Conservation (phyloP, 2,888 invertebrate species). For the Molorchus minor region DNA sequence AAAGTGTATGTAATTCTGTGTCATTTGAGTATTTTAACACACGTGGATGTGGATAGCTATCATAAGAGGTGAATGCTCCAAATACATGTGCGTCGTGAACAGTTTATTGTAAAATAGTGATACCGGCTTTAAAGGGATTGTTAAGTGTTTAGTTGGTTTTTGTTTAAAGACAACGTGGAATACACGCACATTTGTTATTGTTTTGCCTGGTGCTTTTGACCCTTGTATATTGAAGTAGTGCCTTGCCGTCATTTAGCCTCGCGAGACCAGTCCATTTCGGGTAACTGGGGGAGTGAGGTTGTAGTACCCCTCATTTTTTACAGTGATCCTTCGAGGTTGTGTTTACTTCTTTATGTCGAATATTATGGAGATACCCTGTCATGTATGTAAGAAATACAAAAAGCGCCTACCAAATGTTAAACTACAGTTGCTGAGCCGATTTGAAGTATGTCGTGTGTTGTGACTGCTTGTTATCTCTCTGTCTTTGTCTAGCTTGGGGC, state of each 20-base stretch:
- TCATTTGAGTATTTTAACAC: slow-evolving; percentile 30
- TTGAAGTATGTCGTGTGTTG: slow-evolving; percentile 44
- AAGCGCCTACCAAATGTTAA: slow-evolving; percentile 23
- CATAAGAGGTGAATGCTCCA: slow-evolving; percentile 40
- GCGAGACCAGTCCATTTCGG: slow-evolving; percentile 64
- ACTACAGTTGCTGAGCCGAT: slow-evolving; percentile 21
- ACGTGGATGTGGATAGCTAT: slow-evolving; percentile 37
- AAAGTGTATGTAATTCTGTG: slow-evolving; percentile 14
- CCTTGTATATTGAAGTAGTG: slow-evolving; percentile 53
- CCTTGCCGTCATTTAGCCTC: slow-evolving; percentile 55
- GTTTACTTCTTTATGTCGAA: slow-evolving; percentile 27
- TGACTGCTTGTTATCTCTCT: slow-evolving; percentile 57
- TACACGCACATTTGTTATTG: slow-evolving; percentile 77
- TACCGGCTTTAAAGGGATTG: slow-evolving; percentile 17
- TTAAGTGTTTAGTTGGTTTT: slow-evolving; percentile 19
- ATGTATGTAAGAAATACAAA: slow-evolving; percentile 31
- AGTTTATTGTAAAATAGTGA: slow-evolving; percentile 25
- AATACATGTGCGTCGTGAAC: slow-evolving; percentile 38
- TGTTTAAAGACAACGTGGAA: slow-evolving; percentile 53
- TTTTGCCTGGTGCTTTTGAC: slow-evolving; percentile 75
- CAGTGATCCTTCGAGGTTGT: slow-evolving; percentile 33
- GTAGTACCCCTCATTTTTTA: slow-evolving; percentile 31
- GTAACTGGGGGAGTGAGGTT: slow-evolving; percentile 57
- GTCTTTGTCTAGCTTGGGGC: slow-evolving; percentile 57
- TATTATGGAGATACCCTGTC: slow-evolving; percentile 37